Evolutionary conservation across 2,888 invertebrate species (phyloP).

Genomic region (Phasia obesa): DNA sequence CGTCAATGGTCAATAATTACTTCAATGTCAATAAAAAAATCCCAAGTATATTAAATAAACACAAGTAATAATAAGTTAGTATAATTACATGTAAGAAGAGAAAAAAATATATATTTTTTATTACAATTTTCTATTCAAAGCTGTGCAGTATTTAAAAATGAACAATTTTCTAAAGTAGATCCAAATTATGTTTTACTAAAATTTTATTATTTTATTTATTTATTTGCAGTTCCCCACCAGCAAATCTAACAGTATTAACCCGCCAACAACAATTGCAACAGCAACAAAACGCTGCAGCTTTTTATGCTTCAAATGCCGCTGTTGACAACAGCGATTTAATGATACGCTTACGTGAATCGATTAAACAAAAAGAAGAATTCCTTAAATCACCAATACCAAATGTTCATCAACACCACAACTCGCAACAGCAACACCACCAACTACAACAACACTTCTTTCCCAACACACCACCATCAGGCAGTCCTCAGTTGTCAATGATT

Average conservation of each 20-base stretch:
- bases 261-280: conserved; percentile 74
- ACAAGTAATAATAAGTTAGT: no score
- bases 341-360: conserved; percentile 90
- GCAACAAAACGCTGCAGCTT: conserved; percentile 69
- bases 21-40: no score
- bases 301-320: conserved; percentile 70
- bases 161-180: no score
- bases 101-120: no score
- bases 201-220: conserved; percentile 10
- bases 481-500: conserved; percentile 72
- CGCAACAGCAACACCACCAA: conserved; percentile 70
- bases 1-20: no score
- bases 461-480: conserved; percentile 72
- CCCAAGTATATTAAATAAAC: no score
- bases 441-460: conserved; percentile 74
- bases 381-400: conserved; percentile 86
- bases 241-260: conserved; percentile 82
- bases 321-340: conserved; percentile 83
- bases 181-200: no score
- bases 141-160: no score
- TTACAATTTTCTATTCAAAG: no score
- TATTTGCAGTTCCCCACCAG: conserved; percentile 77
- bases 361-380: conserved; percentile 95
- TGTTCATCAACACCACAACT: conserved; percentile 70
- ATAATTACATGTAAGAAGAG: no score